Evolutionary conservation across 2,113 vertebrate genomes (phyloP).

Genomic region (Gorsachius goisagi): DNA sequence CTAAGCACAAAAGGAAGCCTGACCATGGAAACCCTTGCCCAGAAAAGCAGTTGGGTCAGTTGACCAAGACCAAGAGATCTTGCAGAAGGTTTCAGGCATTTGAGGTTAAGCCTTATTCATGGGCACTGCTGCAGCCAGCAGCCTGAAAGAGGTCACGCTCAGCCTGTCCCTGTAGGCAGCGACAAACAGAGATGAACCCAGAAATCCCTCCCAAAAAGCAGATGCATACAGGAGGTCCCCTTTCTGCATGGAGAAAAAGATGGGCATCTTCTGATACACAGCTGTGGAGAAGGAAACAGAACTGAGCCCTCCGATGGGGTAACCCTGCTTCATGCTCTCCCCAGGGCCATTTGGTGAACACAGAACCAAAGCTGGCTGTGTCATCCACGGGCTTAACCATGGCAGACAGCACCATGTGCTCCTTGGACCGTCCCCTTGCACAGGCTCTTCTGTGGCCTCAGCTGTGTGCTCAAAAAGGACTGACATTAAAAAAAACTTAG

Average conservation of each 20-base stretch:
- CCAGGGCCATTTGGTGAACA: neutral
- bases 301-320: neutral
- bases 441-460: neutral
- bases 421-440: neutral
- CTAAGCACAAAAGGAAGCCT: neutral
- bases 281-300: neutral
- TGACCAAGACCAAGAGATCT: neutral
- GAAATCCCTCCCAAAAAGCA: neutral
- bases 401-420: neutral
- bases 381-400: accelerated
- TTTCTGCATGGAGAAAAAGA: neutral
- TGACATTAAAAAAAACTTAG: neutral
- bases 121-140: neutral
- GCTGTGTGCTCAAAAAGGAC: neutral
- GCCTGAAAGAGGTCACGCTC: neutral
- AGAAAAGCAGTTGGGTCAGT: neutral
- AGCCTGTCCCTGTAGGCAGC: neutral
- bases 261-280: neutral
- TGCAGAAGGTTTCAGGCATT: neutral
- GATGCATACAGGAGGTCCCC: neutral
- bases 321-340: neutral
- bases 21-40: neutral
- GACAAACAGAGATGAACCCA: neutral
- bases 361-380: neutral
- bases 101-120: neutral